Conservation (phyloP, 2,888 invertebrate genomes). For the Flexamia atlantica region DNA sequence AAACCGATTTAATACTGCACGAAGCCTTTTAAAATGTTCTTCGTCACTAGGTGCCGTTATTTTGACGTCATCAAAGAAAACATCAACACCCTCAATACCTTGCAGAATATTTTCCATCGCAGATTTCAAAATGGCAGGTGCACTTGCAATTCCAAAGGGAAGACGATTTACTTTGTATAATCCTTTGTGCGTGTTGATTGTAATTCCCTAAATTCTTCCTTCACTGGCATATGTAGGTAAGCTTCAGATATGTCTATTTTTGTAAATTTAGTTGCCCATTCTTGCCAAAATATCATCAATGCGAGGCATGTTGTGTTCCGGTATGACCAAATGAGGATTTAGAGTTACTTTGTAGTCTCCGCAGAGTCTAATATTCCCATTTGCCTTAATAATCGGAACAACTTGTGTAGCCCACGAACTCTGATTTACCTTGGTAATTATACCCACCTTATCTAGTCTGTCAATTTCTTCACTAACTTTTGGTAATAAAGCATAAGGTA, state of each 20-base stretch:
- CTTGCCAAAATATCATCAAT: not conserved
- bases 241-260: not conserved
- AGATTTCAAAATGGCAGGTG: not conserved
- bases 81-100: not conserved
- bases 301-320: not conserved
- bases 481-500: not conserved
- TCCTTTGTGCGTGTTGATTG: not conserved
- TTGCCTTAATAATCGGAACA: not conserved
- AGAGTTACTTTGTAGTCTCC: not conserved
- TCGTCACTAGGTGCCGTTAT: conserved; percentile 5
- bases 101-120: not conserved
- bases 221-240: not conserved
- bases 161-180: not conserved
- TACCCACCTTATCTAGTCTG: not conserved
- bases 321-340: not conserved
- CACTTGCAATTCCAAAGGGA: conserved; percentile 21
- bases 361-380: not conserved
- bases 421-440: not conserved
- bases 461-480: not conserved
- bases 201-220: not conserved
- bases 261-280: not conserved
- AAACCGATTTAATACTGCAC: not conserved
- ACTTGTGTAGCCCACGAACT: not conserved
- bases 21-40: not conserved
- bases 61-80: conserved; percentile 16